Conservation (phyloP, 2,888 invertebrate species). For the Sinhomidia bicolor region DNA sequence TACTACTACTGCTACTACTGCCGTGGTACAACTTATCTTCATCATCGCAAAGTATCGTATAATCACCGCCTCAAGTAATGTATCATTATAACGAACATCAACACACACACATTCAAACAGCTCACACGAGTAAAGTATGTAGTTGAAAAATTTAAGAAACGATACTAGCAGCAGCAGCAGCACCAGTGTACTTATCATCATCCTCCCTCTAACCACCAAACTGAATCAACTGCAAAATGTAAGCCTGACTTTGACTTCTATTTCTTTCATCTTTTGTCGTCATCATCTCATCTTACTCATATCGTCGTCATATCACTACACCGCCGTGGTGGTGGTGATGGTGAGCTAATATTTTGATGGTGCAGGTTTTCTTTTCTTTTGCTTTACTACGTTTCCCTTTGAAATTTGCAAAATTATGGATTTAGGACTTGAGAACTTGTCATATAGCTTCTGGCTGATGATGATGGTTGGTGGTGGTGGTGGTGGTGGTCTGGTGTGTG, state of each 20-base stretch:
- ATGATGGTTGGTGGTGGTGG: neutral
- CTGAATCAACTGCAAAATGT: slow-evolving; percentile 16
- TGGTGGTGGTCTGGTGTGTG: slow-evolving; percentile 33
- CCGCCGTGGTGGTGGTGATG: neutral
- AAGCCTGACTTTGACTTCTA: neutral
- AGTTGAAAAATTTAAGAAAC: neutral
- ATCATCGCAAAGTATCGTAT: slow-evolving; percentile 37
- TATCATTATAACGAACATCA: slow-evolving; percentile 39
- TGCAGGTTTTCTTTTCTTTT: slow-evolving; percentile 47
- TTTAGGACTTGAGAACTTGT: slow-evolving; percentile 73
- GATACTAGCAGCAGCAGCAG: neutral
- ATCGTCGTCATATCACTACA: neutral
- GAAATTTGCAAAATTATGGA: slow-evolving; percentile 71
- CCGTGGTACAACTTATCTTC: slow-evolving; percentile 21
- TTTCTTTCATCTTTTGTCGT: slow-evolving; percentile 6
- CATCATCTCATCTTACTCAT: neutral
- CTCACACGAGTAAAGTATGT: too few relatives aligned
- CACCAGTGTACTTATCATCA: neutral
- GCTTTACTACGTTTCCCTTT: slow-evolving; percentile 55
- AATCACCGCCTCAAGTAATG: slow-evolving; percentile 49
- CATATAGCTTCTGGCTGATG: slow-evolving; percentile 68
- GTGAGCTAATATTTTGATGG: slow-evolving; percentile 20
- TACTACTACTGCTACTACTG: neutral
- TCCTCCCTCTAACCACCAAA: neutral
- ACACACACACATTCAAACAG: slow-evolving; percentile 1